Percentiles rank a stretch among this genome's conserved stretches.
These are phyloP conservation scores for Magallana angulata DNA, from an alignment of 1,140 invertebrate genomes.

Conservation along the genomic window DNA sequence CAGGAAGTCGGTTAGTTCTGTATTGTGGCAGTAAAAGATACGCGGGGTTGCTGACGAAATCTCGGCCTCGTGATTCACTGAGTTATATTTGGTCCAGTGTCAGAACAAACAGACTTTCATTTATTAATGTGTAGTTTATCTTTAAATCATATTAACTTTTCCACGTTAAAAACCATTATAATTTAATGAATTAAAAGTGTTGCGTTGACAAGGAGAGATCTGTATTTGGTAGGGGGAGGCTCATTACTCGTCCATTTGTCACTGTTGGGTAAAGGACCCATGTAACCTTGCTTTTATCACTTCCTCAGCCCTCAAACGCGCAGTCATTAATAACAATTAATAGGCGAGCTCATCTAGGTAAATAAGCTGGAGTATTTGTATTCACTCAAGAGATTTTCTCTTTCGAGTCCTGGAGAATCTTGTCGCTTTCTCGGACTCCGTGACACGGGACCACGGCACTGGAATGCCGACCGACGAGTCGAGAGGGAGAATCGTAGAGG, in stretches of 20 bases:
- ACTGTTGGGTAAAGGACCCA: neutral
- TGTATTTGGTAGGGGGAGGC: neutral
- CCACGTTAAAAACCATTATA: constrained; percentile 16
- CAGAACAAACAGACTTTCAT: neutral
- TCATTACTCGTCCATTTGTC: constrained; percentile 23
- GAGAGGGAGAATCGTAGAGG: neutral
- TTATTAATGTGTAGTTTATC: constrained; percentile 15
- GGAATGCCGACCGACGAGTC: constrained; percentile 8
- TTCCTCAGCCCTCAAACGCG: neutral
- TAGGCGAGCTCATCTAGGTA: constrained; percentile 25
- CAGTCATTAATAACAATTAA: constrained; percentile 32
- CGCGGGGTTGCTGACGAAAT: too few relatives aligned
- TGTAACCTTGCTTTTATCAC: constrained; percentile 30
- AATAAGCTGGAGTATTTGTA: constrained; percentile 29
- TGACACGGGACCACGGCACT: neutral
- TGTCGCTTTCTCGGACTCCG: neutral
- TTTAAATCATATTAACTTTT: constrained; percentile 33
- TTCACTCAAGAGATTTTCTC: constrained; percentile 31
- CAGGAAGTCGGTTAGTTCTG: too few relatives aligned
- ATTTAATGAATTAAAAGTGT: constrained; percentile 35
- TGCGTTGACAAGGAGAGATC: neutral
- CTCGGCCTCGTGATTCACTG: too few relatives aligned
- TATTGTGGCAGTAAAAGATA: too few relatives aligned
- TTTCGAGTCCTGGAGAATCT: neutral
- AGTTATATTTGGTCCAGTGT: neutral